phyloP scores from a whole-genome alignment of 92 coral and sea anemone species.

The Palythoa grandiflora region DNA sequence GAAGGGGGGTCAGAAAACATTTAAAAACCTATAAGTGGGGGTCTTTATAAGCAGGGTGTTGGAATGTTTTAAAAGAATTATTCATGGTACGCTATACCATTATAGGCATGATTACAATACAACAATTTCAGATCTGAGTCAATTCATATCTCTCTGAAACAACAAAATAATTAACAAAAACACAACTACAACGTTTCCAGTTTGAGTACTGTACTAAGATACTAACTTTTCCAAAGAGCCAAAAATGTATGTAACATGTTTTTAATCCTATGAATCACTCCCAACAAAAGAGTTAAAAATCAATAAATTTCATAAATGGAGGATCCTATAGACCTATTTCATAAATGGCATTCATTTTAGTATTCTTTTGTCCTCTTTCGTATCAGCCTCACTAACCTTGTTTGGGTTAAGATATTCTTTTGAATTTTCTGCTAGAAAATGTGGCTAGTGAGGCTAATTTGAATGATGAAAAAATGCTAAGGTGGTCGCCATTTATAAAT shows the following conservation, averaged over 20 bases:
- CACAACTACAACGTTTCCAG: background rate
- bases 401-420: background rate
- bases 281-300: background rate
- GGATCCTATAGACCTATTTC: background rate
- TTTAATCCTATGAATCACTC: background rate
- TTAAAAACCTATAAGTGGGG: background rate
- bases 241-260: background rate
- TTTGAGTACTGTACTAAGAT: background rate
- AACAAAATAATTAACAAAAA: background rate
- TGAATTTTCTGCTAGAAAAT: background rate
- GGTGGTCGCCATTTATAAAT: background rate
- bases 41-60: constrained; percentile 2
- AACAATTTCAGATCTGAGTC: background rate
- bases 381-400: background rate
- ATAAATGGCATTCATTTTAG: background rate
- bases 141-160: background rate
- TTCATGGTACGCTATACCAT: constrained; percentile 1
- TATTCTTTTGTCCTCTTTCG: background rate
- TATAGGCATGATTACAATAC: background rate
- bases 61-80: background rate
- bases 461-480: background rate
- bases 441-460: background rate
- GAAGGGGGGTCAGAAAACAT: constrained; percentile 8
- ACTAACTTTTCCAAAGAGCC: background rate
- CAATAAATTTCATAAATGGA: background rate